Evolutionary conservation across 2,888 invertebrate genomes (phyloP).

Genomic region (Phalangium opilio): DNA sequence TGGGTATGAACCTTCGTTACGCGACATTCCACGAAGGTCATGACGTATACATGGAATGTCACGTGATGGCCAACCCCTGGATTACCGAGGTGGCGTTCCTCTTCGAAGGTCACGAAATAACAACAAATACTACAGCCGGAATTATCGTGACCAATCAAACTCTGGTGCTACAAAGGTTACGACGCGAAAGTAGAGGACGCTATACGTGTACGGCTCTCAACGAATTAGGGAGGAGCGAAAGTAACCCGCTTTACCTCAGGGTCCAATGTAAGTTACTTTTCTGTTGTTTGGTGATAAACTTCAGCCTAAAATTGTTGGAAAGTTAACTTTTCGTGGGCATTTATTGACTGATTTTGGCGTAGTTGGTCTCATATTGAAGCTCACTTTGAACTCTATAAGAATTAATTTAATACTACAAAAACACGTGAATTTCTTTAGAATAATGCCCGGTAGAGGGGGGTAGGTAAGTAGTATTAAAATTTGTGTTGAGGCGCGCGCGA

Average conservation of each 20-base stretch:
- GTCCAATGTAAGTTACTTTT: conserved; percentile 10
- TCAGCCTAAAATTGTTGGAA: too few species aligned
- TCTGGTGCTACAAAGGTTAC: conserved; percentile 7
- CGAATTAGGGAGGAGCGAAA: conserved; percentile 7
- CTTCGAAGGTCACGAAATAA: conserved; percentile 10
- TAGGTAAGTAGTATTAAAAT: too few species aligned
- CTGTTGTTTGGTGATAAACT: too few species aligned
- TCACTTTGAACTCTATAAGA: too few species aligned
- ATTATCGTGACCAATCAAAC: conserved; percentile 12
- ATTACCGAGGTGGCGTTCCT: conserved; percentile 13
- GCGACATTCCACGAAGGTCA: conserved; percentile 13
- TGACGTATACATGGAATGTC: conserved; percentile 13
- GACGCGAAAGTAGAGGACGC: conserved; percentile 8
- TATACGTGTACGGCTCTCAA: conserved; percentile 10
- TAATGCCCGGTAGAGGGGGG: too few species aligned
- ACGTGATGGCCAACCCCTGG: conserved; percentile 15
- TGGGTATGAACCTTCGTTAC: conserved; percentile 1
- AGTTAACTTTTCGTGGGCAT: too few species aligned
- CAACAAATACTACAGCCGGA: conserved; percentile 6
- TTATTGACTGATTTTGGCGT: too few species aligned
- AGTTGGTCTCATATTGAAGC: too few species aligned
- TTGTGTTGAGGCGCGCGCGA: too few species aligned
- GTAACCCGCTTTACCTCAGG: conserved; percentile 12
- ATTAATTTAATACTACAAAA: too few species aligned
- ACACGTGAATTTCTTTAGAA: too few species aligned